These are phyloP conservation scores for Coregonus clupeaformis DNA, from an alignment of 2,113 vertebrate genomes.

Conservation along the genomic window DNA sequence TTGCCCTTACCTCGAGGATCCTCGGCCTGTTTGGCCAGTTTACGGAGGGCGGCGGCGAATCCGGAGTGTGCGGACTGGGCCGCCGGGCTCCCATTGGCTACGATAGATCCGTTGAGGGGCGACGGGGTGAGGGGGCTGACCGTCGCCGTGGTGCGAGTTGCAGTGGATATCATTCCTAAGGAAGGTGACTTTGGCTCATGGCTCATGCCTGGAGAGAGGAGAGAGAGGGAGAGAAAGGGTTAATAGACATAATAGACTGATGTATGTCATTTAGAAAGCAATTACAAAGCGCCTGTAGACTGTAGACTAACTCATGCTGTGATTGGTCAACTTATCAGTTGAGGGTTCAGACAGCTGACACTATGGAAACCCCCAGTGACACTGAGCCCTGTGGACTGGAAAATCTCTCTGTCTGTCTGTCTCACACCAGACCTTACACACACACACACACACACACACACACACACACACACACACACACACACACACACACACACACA, in stretches of 20 bases:
- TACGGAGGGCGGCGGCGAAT: constrained; percentile 97
- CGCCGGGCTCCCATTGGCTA: constrained; percentile 94
- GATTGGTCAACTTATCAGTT: constrained; percentile 15
- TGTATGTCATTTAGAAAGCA: neutral
- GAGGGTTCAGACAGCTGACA: neutral
- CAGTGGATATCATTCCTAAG: constrained; percentile 98
- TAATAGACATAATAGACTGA: neutral
- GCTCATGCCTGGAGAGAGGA: constrained; percentile 91
- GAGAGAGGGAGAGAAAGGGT: constrained; percentile 16
- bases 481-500: constrained; percentile 9
- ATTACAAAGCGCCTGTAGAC: neutral
- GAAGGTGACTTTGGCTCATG: constrained; percentile 99
- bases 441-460: neutral
- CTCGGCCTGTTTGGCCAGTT: constrained; percentile 98
- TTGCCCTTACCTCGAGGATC: constrained; percentile 90
- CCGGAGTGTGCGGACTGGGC: constrained; percentile 93
- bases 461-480: neutral
- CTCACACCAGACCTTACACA: neutral
- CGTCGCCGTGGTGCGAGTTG: constrained; percentile 96
- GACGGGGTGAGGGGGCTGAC: constrained; percentile 97
- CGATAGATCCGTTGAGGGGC: constrained; percentile 94
- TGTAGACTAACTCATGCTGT: constrained; percentile 18
- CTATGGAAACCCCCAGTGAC: neutral
- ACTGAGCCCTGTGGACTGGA: neutral
- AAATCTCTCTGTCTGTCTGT: neutral